Evolutionary conservation across 2,888 invertebrate species (phyloP), one percentile per base, ranked within the genome.

Genomic region (Falcaria lacertinaria): DNA sequence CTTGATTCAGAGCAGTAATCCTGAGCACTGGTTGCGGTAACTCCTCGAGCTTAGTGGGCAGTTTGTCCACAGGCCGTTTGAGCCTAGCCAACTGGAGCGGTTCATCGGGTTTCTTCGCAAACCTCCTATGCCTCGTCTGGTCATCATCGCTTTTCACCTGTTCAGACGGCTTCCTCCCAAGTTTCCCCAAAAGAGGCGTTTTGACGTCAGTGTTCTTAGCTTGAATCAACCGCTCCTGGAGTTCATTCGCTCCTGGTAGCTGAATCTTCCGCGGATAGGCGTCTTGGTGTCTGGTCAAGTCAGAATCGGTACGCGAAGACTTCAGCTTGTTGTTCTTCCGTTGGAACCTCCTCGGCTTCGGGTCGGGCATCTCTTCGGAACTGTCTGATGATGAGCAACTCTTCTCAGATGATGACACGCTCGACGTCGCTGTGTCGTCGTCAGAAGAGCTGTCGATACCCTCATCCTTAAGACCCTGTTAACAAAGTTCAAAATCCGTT

Each of bases 401-500:
- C 37, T 89, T 87, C 48, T 89, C 89, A 43, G 89, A 88, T 2
- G 89, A 89, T 2, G 89, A 87, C 2, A 85, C 84, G 49, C 74
- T 83, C 38, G 86, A 83, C 1, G 80, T 78, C 0, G 88, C 80
- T 4, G 89, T 83, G 47, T 89, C 89, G 42, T 89, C 89, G 42
- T 89, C 89, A 1, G 90, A 90, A 17, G 90, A 90, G 50, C 90
- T 90, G 65, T 90, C 89, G 51, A 90, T 90, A 46, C 90, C 90
- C 67, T 90, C 90, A 57, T 90, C 90, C 68, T 90, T 90, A 2
- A 90, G 73, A 50, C 90, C 90, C 90, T 90, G 71, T 2, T 74
- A 72, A 42, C 28, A 47, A 48, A 51, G 35, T 39, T 37, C 35
- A 32, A 50, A 13, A 32, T 25, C n/a, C 13, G 11, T 2, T 39